These are phyloP conservation scores for Equus quagga DNA, from an alignment of 2,113 vertebrate genomes.

Conservation along the genomic window DNA sequence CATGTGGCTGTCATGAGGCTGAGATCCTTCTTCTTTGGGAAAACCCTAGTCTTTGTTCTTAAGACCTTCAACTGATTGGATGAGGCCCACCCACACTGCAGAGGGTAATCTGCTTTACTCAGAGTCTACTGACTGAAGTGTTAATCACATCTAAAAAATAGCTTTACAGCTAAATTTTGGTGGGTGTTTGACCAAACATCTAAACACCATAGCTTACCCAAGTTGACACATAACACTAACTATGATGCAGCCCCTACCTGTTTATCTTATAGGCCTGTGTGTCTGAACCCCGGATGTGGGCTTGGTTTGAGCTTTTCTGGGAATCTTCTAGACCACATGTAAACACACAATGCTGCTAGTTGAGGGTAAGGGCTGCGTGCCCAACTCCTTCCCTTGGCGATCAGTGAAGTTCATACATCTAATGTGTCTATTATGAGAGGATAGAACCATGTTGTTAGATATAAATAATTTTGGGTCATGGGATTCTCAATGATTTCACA, in stretches of 20 bases:
- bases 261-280: neutral
- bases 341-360: neutral
- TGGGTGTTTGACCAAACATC: neutral
- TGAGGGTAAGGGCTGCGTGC: neutral
- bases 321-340: too few species aligned
- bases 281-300: neutral
- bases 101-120: neutral
- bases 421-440: neutral
- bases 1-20: neutral
- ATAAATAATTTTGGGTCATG: neutral
- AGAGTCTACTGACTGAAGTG: neutral
- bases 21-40: neutral
- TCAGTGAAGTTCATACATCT: neutral
- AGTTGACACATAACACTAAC: neutral
- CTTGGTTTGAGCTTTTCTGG: neutral
- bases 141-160: neutral
- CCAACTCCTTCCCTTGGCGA: too few species aligned
- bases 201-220: neutral
- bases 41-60: neutral
- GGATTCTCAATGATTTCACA: neutral
- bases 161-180: neutral
- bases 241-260: accelerated
- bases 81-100: neutral
- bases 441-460: neutral
- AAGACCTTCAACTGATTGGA: neutral